A percentile compares a stretch with the other conserved stretches of the same genome.
Conservation (phyloP, 2,888 invertebrate species). For the Drosophila nigritarsus region DNA sequence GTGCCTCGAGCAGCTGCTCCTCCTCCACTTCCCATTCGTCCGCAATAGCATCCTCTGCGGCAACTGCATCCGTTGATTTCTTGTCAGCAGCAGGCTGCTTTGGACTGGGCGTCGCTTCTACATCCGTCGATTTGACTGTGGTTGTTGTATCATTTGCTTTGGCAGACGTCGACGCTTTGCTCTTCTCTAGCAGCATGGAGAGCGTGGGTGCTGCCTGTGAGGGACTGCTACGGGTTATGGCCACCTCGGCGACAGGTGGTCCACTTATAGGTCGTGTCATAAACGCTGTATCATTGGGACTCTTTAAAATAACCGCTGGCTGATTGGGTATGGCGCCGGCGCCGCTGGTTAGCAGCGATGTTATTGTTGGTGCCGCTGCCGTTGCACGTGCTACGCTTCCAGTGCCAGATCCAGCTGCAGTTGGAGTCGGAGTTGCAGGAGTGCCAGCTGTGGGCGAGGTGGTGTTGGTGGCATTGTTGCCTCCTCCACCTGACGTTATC, state of each 20-base stretch:
- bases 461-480: conserved; percentile 71
- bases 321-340: conserved; percentile 70
- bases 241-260: conserved; percentile 70
- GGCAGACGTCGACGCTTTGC: conserved; percentile 67
- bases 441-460: conserved; percentile 65
- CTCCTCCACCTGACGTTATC: conserved; percentile 86
- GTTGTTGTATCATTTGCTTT: conserved; percentile 30
- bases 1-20: conserved; percentile 83
- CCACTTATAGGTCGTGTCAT: conserved; percentile 83
- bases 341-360: conserved; percentile 84
- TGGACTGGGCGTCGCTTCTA: conserved; percentile 38
- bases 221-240: conserved; percentile 85
- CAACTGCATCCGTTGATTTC: conserved; percentile 1
- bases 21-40: conserved; percentile 82
- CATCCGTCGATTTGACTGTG: conserved; percentile 4
- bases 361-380: conserved; percentile 84
- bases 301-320: conserved; percentile 71
- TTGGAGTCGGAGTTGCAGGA: not conserved
- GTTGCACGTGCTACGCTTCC: conserved; percentile 76
- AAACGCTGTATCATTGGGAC: conserved; percentile 70
- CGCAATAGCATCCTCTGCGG: conserved; percentile 17
- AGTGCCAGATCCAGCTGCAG: conserved; percentile 9
- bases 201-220: conserved; percentile 91
- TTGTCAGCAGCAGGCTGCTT: conserved; percentile 25
- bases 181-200: conserved; percentile 89